phyloP scores from a whole-genome alignment of 1,140 invertebrate genomes.

The Sycophila sp. region DNA sequence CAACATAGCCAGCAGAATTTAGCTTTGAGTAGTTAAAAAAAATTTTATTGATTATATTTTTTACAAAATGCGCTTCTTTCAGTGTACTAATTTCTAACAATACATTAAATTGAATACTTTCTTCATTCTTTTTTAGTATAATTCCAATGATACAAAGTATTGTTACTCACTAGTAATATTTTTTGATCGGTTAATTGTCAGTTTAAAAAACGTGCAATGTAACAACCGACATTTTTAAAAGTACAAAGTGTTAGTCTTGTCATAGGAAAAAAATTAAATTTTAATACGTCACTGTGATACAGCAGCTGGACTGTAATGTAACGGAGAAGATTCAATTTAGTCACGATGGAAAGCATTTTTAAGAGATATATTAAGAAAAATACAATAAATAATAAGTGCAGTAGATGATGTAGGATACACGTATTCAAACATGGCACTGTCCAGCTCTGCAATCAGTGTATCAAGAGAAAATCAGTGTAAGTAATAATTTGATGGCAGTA shows the following conservation, averaged over 20 bases:
- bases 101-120: neutral
- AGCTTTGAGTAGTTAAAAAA: no score
- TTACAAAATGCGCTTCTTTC: no score
- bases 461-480: neutral
- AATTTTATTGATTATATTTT: no score
- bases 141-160: constrained; percentile 28
- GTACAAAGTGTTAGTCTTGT: constrained; percentile 14
- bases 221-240: neutral
- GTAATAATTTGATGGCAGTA: neutral
- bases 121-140: neutral
- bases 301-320: neutral
- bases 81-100: no score
- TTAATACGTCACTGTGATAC: constrained; percentile 8
- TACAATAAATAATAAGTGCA: neutral
- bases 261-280: constrained; percentile 2
- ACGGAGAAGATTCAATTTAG: neutral
- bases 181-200: constrained; percentile 18
- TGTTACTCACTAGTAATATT: constrained; percentile 17
- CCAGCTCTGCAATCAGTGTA: constrained; percentile 1
- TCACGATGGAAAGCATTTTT: neutral
- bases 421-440: neutral
- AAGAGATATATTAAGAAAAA: neutral
- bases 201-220: constrained; percentile 11
- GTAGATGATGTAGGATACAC: neutral
- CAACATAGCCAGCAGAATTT: no score